These are phyloP conservation scores for Entomyzon cyanotis DNA, from an alignment of 2,113 vertebrate species.

Conservation along the genomic window DNA sequence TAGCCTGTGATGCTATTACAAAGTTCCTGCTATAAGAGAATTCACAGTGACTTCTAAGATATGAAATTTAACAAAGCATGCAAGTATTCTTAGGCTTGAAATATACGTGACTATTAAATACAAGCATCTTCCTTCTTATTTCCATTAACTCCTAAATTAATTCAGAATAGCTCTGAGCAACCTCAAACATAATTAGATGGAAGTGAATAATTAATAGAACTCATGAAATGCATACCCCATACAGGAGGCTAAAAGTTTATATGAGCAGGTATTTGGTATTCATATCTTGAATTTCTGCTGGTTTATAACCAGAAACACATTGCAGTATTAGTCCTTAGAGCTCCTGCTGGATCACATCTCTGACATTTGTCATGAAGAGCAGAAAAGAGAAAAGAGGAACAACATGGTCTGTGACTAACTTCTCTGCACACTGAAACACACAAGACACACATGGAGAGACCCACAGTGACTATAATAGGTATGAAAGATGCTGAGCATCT, in stretches of 20 bases:
- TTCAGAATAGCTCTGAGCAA: conserved; percentile 21
- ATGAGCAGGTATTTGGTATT: background rate
- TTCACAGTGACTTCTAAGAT: background rate
- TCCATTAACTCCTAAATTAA: background rate
- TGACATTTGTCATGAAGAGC: background rate
- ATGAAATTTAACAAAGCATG: background rate
- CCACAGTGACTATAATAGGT: background rate
- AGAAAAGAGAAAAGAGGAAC: background rate
- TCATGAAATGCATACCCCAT: background rate
- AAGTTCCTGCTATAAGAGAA: background rate
- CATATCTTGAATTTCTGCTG: background rate
- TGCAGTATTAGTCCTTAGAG: background rate
- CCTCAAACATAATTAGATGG: background rate
- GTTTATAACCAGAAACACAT: background rate
- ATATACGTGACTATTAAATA: background rate
- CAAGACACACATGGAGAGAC: rapidly evolving
- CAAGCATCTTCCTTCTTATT: background rate
- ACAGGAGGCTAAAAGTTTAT: background rate
- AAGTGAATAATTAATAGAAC: background rate
- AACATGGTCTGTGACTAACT: background rate
- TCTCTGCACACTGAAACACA: background rate
- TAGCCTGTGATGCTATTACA: background rate
- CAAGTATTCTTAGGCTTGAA: background rate
- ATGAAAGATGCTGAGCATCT: background rate
- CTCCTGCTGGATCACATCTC: background rate